Conservation (phyloP, 2,113 vertebrate species). For the Atlantisia rogersi region DNA sequence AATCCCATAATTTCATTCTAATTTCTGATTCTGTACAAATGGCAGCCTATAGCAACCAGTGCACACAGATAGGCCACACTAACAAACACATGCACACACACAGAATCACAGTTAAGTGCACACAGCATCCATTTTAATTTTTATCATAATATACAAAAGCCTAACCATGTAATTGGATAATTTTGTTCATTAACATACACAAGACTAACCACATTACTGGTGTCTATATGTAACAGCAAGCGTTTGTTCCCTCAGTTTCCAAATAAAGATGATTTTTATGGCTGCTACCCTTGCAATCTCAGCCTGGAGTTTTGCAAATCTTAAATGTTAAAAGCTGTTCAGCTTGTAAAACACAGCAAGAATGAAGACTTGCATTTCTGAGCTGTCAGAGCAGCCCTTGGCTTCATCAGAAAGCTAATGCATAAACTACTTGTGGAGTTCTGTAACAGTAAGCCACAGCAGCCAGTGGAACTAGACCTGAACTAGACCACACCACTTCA, state of each 20-base stretch:
- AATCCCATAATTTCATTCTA: not conserved
- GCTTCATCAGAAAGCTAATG: not conserved
- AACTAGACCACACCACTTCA: not conserved
- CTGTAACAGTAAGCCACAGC: not conserved
- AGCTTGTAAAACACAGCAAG: not conserved
- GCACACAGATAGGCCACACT: not conserved
- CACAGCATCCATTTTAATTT: not conserved
- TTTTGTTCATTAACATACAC: not conserved
- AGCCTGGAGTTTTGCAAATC: not conserved
- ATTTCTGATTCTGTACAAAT: not conserved
- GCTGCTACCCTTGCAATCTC: not conserved
- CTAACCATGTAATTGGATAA: not conserved
- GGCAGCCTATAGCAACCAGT: not conserved
- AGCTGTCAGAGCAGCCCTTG: not conserved
- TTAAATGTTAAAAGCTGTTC: not conserved
- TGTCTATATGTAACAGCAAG: rapidly evolving
- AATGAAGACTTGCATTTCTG: not conserved
- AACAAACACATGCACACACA: not conserved
- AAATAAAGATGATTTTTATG: not conserved
- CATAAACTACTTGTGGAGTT: not conserved
- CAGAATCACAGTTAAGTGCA: not conserved
- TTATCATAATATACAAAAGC: not conserved
- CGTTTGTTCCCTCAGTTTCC: not conserved
- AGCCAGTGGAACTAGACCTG: not conserved
- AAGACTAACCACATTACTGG: not conserved